These are phyloP conservation scores for Carlito syrichta DNA, from an alignment of 2,113 vertebrate genomes.

Conservation along the genomic window DNA sequence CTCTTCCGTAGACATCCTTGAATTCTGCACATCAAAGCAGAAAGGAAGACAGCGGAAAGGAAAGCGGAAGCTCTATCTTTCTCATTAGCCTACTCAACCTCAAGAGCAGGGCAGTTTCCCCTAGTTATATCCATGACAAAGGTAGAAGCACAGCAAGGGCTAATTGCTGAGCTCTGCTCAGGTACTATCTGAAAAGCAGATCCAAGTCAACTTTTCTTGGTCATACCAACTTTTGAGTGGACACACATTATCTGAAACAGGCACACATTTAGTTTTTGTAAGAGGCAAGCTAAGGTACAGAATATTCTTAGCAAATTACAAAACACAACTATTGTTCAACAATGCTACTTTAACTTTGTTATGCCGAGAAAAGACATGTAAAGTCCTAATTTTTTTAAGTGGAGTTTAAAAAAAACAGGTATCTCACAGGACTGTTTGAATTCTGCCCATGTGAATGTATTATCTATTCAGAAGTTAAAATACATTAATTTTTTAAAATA, in stretches of 20 bases:
- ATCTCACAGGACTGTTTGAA: background rate
- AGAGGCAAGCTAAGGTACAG: background rate
- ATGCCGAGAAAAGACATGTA: background rate
- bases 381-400: background rate
- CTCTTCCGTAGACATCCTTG: too few relatives aligned
- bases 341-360: background rate
- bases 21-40: background rate
- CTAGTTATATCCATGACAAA: rapidly evolving
- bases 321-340: background rate
- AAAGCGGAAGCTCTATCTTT: background rate
- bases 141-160: background rate
- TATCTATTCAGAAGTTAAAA: background rate
- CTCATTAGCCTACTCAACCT: background rate
- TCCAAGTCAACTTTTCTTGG: background rate
- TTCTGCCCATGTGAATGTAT: background rate
- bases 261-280: background rate
- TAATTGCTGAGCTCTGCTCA: background rate
- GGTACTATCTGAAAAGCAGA: background rate
- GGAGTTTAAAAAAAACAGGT: background rate
- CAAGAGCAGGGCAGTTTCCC: background rate
- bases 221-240: background rate
- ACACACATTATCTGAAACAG: background rate
- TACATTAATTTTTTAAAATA: constrained; percentile 4
- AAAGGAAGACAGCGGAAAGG: background rate
- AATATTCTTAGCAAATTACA: background rate